Percentiles rank a stretch among this genome's conserved stretches.
phyloP scores from a whole-genome alignment of 2,797 vertebrate genomes.

The Anniella stebbinsi region DNA sequence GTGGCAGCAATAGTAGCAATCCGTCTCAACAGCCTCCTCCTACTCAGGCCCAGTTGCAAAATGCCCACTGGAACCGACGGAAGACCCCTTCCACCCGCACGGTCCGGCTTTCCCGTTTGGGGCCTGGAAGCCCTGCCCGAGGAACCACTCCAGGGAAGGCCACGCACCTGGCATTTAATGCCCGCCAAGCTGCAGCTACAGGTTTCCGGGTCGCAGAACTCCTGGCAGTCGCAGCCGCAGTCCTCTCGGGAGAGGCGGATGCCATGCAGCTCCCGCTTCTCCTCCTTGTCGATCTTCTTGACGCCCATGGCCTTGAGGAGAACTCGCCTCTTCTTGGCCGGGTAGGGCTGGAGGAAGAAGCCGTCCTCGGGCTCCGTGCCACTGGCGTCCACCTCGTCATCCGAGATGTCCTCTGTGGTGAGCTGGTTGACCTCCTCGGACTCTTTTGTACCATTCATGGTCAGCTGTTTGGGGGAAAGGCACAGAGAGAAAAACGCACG shows the following conservation, averaged over 20 bases:
- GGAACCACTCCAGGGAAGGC: too few relatives aligned
- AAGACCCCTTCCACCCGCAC: neutral
- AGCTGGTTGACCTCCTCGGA: constrained; percentile 86
- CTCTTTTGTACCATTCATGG: constrained; percentile 87
- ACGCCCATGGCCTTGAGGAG: constrained; percentile 91
- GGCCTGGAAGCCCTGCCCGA: too few relatives aligned
- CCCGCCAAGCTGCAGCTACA: constrained; percentile 95
- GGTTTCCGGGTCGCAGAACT: constrained; percentile 94
- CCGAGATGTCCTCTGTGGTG: constrained; percentile 88
- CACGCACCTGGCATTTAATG: constrained; percentile 95
- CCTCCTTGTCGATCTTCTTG: constrained; percentile 95
- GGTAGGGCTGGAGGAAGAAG: constrained; percentile 92
- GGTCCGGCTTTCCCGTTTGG: neutral
- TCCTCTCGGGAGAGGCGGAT: constrained; percentile 93
- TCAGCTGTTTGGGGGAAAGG: constrained; percentile 79
- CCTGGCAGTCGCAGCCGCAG: constrained; percentile 93
- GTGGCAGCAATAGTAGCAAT: neutral
- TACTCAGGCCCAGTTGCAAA: neutral
- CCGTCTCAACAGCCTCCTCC: neutral
- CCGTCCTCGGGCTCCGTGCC: constrained; percentile 85
- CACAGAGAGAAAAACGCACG: rapidly evolving
- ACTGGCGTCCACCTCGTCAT: constrained; percentile 87
- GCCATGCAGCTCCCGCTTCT: constrained; percentile 92
- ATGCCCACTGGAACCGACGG: too few relatives aligned
- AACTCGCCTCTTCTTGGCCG: constrained; percentile 87